These are phyloP conservation scores for Sebastes umbrosus DNA, from an alignment of 2,797 vertebrate species.

Conservation along the genomic window DNA sequence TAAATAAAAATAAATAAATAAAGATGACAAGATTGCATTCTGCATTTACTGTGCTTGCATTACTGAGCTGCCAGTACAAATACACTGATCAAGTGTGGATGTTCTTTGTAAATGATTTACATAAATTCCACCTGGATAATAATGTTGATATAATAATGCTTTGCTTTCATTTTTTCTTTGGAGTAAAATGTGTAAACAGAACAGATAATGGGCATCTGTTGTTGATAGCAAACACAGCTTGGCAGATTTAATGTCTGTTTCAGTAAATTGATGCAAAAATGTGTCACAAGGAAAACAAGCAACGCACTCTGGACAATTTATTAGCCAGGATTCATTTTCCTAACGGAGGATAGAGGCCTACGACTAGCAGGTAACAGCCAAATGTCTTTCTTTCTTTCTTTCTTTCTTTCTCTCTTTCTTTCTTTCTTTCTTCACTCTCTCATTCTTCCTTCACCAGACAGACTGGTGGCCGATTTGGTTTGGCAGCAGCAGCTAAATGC, in stretches of 20 bases:
- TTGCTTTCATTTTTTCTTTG: not conserved
- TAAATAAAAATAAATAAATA: no score
- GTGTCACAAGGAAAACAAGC: not conserved
- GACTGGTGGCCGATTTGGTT: slow-evolving; percentile 72
- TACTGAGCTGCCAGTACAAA: not conserved
- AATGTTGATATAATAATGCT: not conserved
- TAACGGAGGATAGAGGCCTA: not conserved
- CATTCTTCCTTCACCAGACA: slow-evolving; percentile 56
- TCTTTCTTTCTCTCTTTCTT: not conserved
- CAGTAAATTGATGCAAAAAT: slow-evolving; percentile 16
- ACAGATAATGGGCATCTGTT: slow-evolving; percentile 9
- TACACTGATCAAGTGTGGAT: not conserved
- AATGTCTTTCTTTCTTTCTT: slow-evolving; percentile 10
- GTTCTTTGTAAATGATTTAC: not conserved
- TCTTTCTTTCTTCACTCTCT: not conserved
- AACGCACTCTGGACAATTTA: slow-evolving; percentile 29
- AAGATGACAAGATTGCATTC: not conserved
- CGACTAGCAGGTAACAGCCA: slow-evolving; percentile 1
- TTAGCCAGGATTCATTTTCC: slow-evolving; percentile 22
- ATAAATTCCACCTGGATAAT: not conserved
- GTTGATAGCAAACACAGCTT: slow-evolving; percentile 9
- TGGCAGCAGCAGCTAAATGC: slow-evolving; percentile 77
- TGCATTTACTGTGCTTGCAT: not conserved
- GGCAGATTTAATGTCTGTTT: slow-evolving; percentile 7
- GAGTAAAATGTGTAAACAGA: not conserved